phyloP scores from a whole-genome alignment of 1,140 invertebrate genomes.

The Pachypeltis micranthus region DNA sequence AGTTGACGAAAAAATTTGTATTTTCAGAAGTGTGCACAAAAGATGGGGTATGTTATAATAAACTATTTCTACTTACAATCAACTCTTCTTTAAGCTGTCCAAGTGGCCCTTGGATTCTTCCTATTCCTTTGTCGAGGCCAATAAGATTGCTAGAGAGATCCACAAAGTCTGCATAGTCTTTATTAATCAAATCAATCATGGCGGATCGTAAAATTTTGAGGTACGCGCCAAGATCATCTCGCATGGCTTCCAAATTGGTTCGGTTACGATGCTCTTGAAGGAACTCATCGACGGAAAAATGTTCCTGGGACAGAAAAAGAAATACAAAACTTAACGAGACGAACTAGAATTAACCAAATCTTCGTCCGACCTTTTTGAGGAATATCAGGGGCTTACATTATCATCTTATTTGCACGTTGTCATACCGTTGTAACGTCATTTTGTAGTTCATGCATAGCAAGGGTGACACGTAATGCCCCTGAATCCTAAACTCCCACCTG shows the following conservation, averaged over 20 bases:
- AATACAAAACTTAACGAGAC: background rate
- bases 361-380: background rate
- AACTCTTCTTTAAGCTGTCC: constrained; percentile 70
- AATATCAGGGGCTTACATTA: background rate
- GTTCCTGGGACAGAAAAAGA: constrained; percentile 41
- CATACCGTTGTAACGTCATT: background rate
- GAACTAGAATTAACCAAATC: background rate
- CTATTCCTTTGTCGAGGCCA: constrained; percentile 76
- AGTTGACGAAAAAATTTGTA: no score
- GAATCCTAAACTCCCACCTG: no score
- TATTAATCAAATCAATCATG: constrained; percentile 93
- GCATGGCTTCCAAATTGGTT: constrained; percentile 69
- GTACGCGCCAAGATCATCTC: constrained; percentile 82
- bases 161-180: constrained; percentile 94
- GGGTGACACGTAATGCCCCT: no score
- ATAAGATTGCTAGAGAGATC: constrained; percentile 89
- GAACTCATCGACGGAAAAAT: constrained; percentile 84
- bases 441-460: background rate
- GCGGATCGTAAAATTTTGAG: constrained; percentile 78
- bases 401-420: background rate
- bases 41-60: no score
- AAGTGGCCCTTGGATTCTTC: constrained; percentile 61
- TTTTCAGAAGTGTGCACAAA: no score
- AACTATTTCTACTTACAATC: constrained; percentile 41
- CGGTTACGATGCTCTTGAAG: constrained; percentile 71